A percentile compares a stretch with the other conserved stretches of the same genome.
phyloP scores from a whole-genome alignment of 2,113 vertebrate species.

The Odontesthes bonariensis region DNA sequence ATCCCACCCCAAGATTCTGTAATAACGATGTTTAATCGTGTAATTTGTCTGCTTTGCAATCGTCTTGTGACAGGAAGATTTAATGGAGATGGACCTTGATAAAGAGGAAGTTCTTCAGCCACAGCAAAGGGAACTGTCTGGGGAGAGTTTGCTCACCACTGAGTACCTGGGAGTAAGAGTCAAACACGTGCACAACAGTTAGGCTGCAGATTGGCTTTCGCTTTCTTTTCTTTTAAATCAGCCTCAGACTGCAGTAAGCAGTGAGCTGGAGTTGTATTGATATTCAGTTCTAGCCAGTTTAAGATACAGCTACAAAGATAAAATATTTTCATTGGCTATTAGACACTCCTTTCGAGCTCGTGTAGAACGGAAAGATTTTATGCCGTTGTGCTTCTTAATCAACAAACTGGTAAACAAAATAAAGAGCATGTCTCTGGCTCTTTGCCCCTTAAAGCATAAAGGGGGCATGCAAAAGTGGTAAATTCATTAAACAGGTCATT shows the following conservation, averaged over 20 bases:
- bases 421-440: no score
- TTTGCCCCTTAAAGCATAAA: no score
- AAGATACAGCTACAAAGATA: neutral
- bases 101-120: constrained; percentile 91
- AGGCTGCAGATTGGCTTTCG: neutral
- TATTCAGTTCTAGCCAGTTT: neutral
- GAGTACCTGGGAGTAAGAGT: constrained; percentile 95
- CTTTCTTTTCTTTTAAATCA: no score
- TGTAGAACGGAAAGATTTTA: no score
- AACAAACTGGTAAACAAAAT: no score
- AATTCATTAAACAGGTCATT: neutral
- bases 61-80: constrained; percentile 81
- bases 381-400: neutral
- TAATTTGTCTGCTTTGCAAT: neutral
- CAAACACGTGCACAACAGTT: neutral
- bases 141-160: constrained; percentile 93
- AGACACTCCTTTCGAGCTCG: neutral
- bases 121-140: constrained; percentile 89
- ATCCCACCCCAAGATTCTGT: neutral
- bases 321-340: neutral
- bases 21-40: neutral
- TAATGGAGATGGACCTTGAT: constrained; percentile 91
- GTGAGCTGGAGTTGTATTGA: no score
- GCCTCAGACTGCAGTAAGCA: no score
- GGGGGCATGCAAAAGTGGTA: neutral